A percentile compares a stretch with the other conserved stretches of the same genome.
Evolutionary conservation across 2,113 vertebrate species (phyloP).

Genomic region (Clarias macrocephalus): DNA sequence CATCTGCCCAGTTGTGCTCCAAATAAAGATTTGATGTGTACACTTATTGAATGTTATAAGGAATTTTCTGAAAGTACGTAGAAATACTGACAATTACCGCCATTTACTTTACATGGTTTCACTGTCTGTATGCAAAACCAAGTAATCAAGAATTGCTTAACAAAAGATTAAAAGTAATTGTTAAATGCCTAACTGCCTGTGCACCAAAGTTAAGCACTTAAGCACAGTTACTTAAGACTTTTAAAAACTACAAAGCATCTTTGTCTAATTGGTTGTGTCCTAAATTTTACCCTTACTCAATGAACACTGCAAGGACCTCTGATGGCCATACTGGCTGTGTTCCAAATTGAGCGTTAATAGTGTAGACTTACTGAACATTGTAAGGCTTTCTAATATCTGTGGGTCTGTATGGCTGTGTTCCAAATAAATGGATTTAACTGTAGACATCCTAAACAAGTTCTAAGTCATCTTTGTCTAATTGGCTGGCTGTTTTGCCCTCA

Average conservation of each 20-base stretch:
- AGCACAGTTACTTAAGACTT: neutral
- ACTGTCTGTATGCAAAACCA: too few species aligned
- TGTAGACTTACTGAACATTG: neutral
- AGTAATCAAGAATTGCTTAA: too few species aligned
- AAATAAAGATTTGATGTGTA: neutral
- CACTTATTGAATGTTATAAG: neutral
- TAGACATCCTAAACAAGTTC: neutral
- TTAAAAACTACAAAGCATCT: neutral
- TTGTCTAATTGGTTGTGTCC: neutral
- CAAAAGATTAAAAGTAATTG: too few species aligned
- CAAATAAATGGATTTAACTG: neutral
- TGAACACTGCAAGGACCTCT: neutral
- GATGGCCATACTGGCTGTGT: neutral
- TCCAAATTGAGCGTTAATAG: neutral
- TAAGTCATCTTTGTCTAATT: neutral
- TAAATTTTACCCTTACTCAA: neutral
- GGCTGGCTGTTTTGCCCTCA: neutral
- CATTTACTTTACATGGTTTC: too few species aligned
- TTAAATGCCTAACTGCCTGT: neutral
- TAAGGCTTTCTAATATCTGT: neutral
- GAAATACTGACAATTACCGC: too few species aligned
- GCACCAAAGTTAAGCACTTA: neutral
- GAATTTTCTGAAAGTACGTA: neutral
- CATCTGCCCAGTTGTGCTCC: neutral
- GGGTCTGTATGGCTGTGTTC: neutral